These are phyloP conservation scores for Elysia crispata DNA, from an alignment of 2,888 invertebrate species.

Conservation along the genomic window DNA sequence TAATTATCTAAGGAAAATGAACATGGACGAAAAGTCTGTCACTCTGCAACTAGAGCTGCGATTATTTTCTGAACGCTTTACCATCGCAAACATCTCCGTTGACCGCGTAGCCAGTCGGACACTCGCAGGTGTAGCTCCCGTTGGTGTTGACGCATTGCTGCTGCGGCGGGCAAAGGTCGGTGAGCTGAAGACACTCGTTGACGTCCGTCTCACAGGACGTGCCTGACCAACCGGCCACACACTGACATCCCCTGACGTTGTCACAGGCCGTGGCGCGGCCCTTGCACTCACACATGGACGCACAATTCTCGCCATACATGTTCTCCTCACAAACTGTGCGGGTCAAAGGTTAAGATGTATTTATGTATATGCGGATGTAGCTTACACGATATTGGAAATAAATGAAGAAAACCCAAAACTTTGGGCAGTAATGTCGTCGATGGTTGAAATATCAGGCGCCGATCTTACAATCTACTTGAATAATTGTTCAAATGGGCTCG, in stretches of 20 bases:
- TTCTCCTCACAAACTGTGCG: constrained; percentile 23
- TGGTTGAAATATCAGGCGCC: too few species aligned
- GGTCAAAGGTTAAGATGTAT: not conserved
- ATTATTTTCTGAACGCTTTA: not conserved
- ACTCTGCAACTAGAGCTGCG: too few species aligned
- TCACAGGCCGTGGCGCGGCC: constrained; percentile 42
- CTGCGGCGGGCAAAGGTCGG: constrained; percentile 18
- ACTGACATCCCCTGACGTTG: constrained; percentile 51
- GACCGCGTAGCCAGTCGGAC: constrained; percentile 37
- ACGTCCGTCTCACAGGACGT: constrained; percentile 50
- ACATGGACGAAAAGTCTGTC: too few species aligned
- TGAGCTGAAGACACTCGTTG: constrained; percentile 51
- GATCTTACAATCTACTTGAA: too few species aligned
- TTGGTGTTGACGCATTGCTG: constrained; percentile 48
- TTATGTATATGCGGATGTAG: not conserved
- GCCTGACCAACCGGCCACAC: constrained; percentile 53
- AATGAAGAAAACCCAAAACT: too few species aligned
- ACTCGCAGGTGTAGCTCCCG: constrained; percentile 48
- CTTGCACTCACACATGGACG: constrained; percentile 45
- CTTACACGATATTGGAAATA: too few species aligned
- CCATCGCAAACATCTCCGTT: not conserved
- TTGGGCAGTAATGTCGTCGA: too few species aligned
- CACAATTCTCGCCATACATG: constrained; percentile 50
- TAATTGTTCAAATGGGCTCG: too few species aligned
- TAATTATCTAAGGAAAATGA: too few species aligned